These are phyloP conservation scores for Aegithalos caudatus DNA, from an alignment of 2,113 vertebrate genomes.

Conservation along the genomic window DNA sequence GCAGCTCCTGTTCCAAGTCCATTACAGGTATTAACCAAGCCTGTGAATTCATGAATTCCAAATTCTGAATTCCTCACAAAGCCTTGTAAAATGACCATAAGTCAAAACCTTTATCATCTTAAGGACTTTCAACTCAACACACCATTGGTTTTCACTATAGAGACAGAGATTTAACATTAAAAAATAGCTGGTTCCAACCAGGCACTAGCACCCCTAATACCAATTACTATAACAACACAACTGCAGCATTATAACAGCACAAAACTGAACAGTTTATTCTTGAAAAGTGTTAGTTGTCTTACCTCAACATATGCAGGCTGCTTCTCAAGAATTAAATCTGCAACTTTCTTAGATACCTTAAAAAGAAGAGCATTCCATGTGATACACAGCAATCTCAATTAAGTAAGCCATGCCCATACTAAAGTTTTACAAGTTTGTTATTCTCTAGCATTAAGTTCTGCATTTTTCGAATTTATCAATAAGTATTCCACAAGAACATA, in stretches of 20 bases:
- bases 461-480: neutral
- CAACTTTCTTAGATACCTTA: conserved; percentile 97
- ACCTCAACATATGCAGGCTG: conserved; percentile 98
- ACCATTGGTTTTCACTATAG: neutral
- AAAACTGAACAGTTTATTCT: neutral
- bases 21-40: neutral
- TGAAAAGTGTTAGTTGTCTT: conserved; percentile 46
- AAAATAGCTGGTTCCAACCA: neutral
- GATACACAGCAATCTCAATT: neutral
- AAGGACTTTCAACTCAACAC: neutral
- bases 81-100: neutral
- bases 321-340: conserved; percentile 98
- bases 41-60: neutral
- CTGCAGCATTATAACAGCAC: neutral
- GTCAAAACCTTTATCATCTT: neutral
- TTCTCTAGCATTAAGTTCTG: neutral
- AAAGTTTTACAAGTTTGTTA: neutral
- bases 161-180: neutral
- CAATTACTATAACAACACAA: neutral
- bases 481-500: neutral
- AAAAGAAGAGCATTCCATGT: conserved; percentile 12
- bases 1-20: neutral
- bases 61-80: neutral
- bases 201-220: neutral
- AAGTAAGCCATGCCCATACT: neutral